Percentiles rank a stretch among this genome's conserved stretches.
Evolutionary conservation across 1,140 invertebrate genomes (phyloP).

Genomic region (Oppia nitens): DNA sequence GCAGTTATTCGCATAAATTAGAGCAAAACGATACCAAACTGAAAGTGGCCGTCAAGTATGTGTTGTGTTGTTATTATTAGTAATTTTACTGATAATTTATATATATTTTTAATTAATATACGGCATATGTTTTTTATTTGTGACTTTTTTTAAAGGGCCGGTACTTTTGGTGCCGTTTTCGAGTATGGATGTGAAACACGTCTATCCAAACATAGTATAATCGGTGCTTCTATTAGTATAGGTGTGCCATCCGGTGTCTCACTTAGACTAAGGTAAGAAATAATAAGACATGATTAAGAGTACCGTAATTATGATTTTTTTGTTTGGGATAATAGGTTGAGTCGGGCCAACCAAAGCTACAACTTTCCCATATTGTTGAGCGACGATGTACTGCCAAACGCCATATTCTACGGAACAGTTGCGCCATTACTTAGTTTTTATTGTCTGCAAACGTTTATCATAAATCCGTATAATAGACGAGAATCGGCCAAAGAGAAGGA

Average conservation of each 20-base stretch:
- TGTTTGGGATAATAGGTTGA: conserved; percentile 55
- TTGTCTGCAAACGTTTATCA: conserved; percentile 60
- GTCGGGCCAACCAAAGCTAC: conserved; percentile 69
- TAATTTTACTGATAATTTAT: too few species aligned
- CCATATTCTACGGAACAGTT: conserved; percentile 81
- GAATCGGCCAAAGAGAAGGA: conserved; percentile 42
- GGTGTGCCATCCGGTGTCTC: conserved; percentile 71
- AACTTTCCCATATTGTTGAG: conserved; percentile 74
- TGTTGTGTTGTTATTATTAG: conserved; percentile 14
- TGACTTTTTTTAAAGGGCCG: conserved; percentile 51
- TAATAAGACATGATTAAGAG: background rate
- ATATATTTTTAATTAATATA: too few species aligned
- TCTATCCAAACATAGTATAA: conserved; percentile 69
- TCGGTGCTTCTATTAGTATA: conserved; percentile 62
- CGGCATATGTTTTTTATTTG: too few species aligned
- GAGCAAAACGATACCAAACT: conserved; percentile 46
- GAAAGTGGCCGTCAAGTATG: conserved; percentile 56
- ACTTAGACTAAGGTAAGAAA: conserved; percentile 61
- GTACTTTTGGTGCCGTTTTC: conserved; percentile 63
- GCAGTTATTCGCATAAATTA: conserved; percentile 58
- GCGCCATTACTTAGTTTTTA: conserved; percentile 62
- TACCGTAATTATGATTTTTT: conserved; percentile 5
- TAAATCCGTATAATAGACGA: conserved; percentile 66
- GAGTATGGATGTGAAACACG: conserved; percentile 87
- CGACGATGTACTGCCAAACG: conserved; percentile 68